phyloP scores from a whole-genome alignment of 92 coral and sea anemone genomes.

The Desmophyllum pertusum region DNA sequence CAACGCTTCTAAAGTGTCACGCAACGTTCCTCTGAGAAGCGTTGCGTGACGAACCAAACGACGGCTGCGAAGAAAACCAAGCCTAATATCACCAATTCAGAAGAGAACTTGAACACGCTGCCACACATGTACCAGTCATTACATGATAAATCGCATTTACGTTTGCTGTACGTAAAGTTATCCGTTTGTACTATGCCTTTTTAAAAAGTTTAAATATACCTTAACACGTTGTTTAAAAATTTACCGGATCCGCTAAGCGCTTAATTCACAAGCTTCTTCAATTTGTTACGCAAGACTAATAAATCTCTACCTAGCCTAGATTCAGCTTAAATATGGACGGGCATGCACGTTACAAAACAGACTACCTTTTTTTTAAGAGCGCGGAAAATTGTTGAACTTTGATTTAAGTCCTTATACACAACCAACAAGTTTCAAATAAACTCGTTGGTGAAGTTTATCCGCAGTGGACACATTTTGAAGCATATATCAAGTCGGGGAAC shows the following conservation, averaged over 20 bases:
- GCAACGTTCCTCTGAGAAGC: no score
- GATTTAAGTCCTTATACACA: not conserved
- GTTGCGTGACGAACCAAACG: no score
- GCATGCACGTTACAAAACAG: slow-evolving; percentile 1
- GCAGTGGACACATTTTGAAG: not conserved
- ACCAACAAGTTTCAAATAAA: no score
- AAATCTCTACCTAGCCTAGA: slow-evolving; percentile 17
- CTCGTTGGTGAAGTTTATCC: no score
- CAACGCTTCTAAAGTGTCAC: no score
- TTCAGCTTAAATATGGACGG: slow-evolving; percentile 33
- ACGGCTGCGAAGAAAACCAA: not conserved
- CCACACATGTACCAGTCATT: not conserved
- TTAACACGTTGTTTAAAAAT: not conserved
- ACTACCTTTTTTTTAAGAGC: not conserved
- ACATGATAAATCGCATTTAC: not conserved
- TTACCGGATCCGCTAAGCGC: not conserved
- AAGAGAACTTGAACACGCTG: not conserved
- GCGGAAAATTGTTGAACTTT: not conserved
- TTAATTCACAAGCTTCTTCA: not conserved
- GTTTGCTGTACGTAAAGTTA: not conserved
- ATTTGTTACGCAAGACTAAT: not conserved
- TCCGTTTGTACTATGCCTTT: not conserved
- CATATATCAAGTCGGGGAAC: not conserved
- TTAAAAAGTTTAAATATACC: slow-evolving; percentile 9
- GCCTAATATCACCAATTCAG: no score